Evolutionary conservation across 2,888 invertebrate species (phyloP).

Genomic region (Drosophila gaucha): DNA sequence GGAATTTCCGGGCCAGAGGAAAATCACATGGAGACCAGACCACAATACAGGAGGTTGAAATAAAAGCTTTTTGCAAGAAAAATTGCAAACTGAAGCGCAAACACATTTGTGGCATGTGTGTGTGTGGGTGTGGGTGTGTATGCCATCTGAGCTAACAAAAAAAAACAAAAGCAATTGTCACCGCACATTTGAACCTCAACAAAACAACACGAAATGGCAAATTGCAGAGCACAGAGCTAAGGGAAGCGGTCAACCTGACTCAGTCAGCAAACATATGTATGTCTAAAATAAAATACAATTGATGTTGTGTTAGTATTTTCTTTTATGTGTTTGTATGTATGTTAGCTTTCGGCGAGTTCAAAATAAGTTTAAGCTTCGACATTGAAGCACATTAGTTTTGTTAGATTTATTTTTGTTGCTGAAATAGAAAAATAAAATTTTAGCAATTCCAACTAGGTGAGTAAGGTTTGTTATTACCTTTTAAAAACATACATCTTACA

Average conservation of each 20-base stretch:
- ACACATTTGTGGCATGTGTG: conserved; percentile 32
- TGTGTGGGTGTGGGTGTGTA: conserved; percentile 18
- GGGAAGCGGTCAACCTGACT: conserved; percentile 32
- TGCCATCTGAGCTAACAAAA: conserved; percentile 24
- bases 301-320: background rate
- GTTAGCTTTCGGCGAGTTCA: conserved; percentile 40
- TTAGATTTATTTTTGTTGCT: conserved; percentile 10
- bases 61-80: conserved; percentile 42
- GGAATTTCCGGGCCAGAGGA: conserved; percentile 25
- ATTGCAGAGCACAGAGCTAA: conserved; percentile 55
- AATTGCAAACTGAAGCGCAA: conserved; percentile 42
- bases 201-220: conserved; percentile 62
- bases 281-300: conserved; percentile 28
- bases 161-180: conserved; percentile 70
- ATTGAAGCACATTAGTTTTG: conserved; percentile 60
- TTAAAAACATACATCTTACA: background rate
- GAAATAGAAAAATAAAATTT: background rate
- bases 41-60: conserved; percentile 13
- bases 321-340: conserved; percentile 8
- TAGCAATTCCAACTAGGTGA: background rate
- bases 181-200: conserved; percentile 66
- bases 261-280: conserved; percentile 48
- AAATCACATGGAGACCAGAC: conserved; percentile 31
- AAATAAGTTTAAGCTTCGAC: conserved; percentile 69
- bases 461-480: background rate